Evolutionary conservation across 30 jellyfish, hydroid and myxozoan genomes (phyloP), one percentile per base, ranked within the genome.

Genomic region (Turritopsis dohrnii): DNA sequence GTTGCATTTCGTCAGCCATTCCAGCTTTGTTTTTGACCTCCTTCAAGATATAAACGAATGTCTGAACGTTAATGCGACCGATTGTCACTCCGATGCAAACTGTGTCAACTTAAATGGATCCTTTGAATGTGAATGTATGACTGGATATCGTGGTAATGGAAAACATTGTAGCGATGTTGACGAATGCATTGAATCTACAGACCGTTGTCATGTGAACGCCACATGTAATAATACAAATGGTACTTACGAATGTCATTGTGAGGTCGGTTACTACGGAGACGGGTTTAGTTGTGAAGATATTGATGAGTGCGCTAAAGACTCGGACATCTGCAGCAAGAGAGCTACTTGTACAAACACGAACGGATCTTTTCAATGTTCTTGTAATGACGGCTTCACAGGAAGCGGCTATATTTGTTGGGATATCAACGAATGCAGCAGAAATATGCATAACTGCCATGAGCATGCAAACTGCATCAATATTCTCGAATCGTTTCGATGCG

Each of bases 71-170:
- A 53, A 52, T 52, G 21, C 65, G 66, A 86, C 84, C 23, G 87
- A 88, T 53, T 91, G 97, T 65, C 94, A 91, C 66, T 60, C 20
- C 18, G 86, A 91, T 31, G 96, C 97, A 19, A 66, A 41, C n/a
- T 91, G 97, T 71, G 24, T 16, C 41, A 91, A 91, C 71, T 0
- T 65, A 72, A 53, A 52, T 79, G 97, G 97, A 9, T 81, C 96
- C 22, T 81, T 52, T 71, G 69, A 29, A 0, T 91, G 97, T 74
- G n/a, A 30, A 74, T 90, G 97, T 72, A 28, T 17, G 24, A 18
- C 41, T 25, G 97, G 95, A 1, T 83, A 54, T 52, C 19, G 28
- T 7, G 95, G 95, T 8, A 83, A 82, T 79, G 96, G 93, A 30
- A 86, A 86, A 16, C 27, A 21, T 28, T 74, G 65, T 41, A 21